Evolutionary conservation across 1,140 invertebrate species (phyloP), one percentile per base, ranked within the genome.

Genomic region (Caenorhabditis latens): DNA sequence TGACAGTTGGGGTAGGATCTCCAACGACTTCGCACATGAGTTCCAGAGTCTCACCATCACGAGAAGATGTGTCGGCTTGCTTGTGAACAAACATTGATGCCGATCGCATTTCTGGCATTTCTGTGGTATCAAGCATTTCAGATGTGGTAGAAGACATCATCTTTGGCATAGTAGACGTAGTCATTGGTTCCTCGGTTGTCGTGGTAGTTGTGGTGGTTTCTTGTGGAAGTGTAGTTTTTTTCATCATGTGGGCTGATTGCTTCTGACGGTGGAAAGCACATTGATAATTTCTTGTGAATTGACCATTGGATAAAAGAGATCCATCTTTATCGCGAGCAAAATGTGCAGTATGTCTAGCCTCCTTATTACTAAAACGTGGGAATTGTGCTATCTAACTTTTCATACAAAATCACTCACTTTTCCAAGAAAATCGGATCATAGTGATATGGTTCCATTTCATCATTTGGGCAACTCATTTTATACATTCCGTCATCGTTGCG

Each of bases 1-100:
- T 19, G 14, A 92, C 90, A 14, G 21, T 42, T 4, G 91, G 92
- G 13, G 61, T 71, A 4, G 91, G 92, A 32, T 90, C 61, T 24
- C 90, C 92, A 57, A 84, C 61, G 5, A 88, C 91, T 87, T 92
- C 91, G 79, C 91, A 92, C 57, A 86, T 90, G n/a, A 92, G 75
- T 57, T 88, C 86, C 16, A 90, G 90, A 21, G 87, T 46, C n/a
- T 87, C 63, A 42, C 91, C 91, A 85, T 91, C 91, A 55, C 91
- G 88, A 65, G 79, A 92, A 16, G 85, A 50, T 53, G 46, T 53
- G 21, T 79, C 71, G 5, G 46, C 3, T 24, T 79, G 71, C 50
- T 53, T 79, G n/a, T 79, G 71, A 1, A 50, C 46, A 50, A 79
- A 79, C 46, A 79, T 53, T 11, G 42, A 32, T n/a, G 32, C n/a